Percentiles rank a stretch among this genome's conserved stretches.
Conservation (phyloP, 1,140 invertebrate species). For the Papilio polytes region DNA sequence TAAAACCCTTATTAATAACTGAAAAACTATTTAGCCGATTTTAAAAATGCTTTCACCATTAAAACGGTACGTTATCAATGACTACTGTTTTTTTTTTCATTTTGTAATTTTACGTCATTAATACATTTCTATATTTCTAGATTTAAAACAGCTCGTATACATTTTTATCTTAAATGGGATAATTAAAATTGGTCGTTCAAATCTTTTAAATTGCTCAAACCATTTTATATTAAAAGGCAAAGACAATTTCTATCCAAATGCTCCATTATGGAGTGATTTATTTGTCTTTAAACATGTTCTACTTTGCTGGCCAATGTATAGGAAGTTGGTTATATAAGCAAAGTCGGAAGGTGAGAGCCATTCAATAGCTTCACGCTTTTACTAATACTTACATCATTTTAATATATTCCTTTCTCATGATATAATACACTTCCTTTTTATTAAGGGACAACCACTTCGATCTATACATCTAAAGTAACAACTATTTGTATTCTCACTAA, state of each 20-base stretch:
- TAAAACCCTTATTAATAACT: no score
- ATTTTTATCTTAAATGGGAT: background rate
- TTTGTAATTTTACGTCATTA: no score
- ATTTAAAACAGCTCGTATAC: no score
- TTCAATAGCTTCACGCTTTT: constrained; percentile 17
- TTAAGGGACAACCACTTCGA: background rate
- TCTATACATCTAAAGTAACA: background rate
- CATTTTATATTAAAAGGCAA: background rate
- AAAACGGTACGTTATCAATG: no score
- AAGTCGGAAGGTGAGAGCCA: constrained; percentile 13
- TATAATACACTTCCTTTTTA: background rate
- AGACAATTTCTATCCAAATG: background rate
- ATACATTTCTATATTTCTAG: no score
- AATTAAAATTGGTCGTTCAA: background rate
- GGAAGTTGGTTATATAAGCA: background rate
- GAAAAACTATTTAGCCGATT: no score
- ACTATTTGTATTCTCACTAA: background rate
- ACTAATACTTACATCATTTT: constrained; percentile 18
- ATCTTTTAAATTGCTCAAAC: background rate
- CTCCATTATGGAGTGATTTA: background rate
- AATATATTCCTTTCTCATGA: constrained; percentile 20
- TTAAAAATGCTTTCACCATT: no score
- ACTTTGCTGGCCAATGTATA: constrained; percentile 3
- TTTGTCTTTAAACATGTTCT: constrained; percentile 3
- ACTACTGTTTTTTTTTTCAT: no score